These are phyloP conservation scores for Urocitellus parryii DNA, from an alignment of 2,113 vertebrate genomes.

Conservation along the genomic window DNA sequence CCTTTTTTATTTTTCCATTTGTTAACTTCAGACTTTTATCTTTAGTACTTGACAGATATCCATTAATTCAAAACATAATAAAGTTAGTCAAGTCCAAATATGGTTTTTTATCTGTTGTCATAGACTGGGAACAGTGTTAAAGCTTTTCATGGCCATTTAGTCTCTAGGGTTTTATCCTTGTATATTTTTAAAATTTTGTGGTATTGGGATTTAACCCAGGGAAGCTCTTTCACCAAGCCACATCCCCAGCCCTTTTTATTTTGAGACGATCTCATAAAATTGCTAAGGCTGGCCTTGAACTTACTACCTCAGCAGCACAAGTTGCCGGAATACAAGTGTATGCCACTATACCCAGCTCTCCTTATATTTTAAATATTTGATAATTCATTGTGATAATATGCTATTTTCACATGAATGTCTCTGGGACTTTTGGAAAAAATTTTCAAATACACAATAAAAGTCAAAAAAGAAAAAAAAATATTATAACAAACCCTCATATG, in stretches of 20 bases:
- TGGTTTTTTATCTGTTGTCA: neutral
- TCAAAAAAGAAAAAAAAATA: neutral
- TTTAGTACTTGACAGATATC: slow-evolving; percentile 11
- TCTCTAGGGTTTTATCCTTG: neutral
- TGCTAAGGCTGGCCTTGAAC: too few species aligned
- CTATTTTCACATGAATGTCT: neutral
- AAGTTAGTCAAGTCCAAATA: neutral
- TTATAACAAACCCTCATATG: neutral
- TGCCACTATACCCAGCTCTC: neutral
- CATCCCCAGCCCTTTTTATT: too few species aligned
- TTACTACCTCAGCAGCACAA: too few species aligned
- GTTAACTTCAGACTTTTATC: neutral
- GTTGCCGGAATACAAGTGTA: too few species aligned
- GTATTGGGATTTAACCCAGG: too few species aligned
- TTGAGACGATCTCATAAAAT: too few species aligned
- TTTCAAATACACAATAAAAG: slow-evolving; percentile 8
- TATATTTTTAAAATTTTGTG: too few species aligned
- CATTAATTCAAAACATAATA: neutral
- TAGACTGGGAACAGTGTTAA: neutral
- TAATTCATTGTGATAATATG: neutral
- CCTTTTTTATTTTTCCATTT: neutral
- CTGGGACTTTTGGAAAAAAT: neutral
- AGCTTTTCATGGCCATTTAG: neutral
- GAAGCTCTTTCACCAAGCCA: too few species aligned
- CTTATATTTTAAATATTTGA: neutral